A percentile compares a stretch with the other conserved stretches of the same genome.
Conservation (phyloP, 2,888 invertebrate genomes). For the Lasioglossum zephyrum region DNA sequence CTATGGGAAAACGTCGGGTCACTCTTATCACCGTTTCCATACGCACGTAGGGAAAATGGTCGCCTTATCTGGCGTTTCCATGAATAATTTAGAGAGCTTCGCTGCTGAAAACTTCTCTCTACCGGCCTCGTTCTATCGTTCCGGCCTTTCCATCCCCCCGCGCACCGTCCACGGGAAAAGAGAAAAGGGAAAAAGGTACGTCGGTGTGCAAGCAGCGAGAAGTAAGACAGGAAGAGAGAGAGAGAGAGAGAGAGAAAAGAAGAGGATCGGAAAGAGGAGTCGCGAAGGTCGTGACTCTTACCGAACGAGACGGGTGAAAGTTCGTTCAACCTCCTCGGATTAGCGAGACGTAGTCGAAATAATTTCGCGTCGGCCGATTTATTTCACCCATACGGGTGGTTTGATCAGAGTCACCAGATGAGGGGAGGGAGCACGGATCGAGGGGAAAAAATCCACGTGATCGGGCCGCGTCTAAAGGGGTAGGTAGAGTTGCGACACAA, state of each 20-base stretch:
- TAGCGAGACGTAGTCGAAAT: background rate
- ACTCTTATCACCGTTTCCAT: constrained; percentile 73
- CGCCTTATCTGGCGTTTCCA: constrained; percentile 74
- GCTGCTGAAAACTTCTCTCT: constrained; percentile 70
- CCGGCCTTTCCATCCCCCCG: constrained; percentile 12
- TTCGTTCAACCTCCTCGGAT: constrained; percentile 5
- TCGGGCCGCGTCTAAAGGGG: no score
- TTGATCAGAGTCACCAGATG: no score
- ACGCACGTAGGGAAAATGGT: constrained; percentile 73
- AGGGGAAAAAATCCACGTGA: no score
- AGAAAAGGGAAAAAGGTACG: background rate
- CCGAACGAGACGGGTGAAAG: background rate
- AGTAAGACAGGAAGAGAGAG: background rate
- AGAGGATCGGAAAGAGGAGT: background rate
- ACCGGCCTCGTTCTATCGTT: constrained; percentile 48
- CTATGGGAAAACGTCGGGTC: constrained; percentile 60
- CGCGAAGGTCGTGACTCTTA: background rate
- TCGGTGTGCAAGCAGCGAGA: background rate
- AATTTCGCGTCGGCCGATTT: background rate
- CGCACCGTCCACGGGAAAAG: background rate
- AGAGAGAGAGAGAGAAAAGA: background rate
- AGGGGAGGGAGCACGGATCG: no score
- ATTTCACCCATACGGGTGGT: no score
- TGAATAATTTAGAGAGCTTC: constrained; percentile 78
- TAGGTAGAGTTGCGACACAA: no score